These are phyloP conservation scores for Trachymyrmex septentrionalis DNA, from an alignment of 1,140 invertebrate species.

Conservation along the genomic window DNA sequence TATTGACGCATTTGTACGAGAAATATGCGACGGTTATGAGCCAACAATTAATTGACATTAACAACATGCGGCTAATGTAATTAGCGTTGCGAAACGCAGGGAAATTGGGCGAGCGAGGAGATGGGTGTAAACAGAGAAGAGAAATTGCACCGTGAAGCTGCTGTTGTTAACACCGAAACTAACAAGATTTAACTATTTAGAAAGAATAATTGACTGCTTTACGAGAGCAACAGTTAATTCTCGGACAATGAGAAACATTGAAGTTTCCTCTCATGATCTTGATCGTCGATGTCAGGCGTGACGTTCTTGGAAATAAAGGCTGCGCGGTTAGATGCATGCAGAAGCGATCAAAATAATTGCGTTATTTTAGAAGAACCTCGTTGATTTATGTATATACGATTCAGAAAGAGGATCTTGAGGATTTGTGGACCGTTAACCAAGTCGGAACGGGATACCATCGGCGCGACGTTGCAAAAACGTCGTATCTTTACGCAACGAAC, in stretches of 20 bases:
- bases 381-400: conserved; percentile 20
- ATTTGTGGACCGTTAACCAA: conserved; percentile 65
- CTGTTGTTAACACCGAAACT: not conserved
- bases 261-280: not conserved
- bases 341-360: conserved; percentile 16
- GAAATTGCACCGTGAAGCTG: not conserved
- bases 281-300: not conserved
- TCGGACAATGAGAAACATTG: not conserved
- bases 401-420: conserved; percentile 17
- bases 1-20: not conserved
- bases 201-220: conserved; percentile 17
- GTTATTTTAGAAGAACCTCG: not conserved
- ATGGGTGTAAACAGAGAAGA: not conserved
- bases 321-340: not conserved
- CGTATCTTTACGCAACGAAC: conserved; percentile 70
- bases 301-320: not conserved
- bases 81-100: conserved; percentile 15
- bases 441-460: conserved; percentile 18
- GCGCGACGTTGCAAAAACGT: conserved; percentile 71
- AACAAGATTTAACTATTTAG: not conserved
- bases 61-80: conserved; percentile 1
- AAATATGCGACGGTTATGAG: not conserved
- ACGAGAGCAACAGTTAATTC: not conserved
- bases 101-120: not conserved
- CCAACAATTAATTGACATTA: conserved; percentile 8